A percentile compares a stretch with the other conserved stretches of the same genome.
Conservation (phyloP, 2,888 invertebrate genomes). For the Ecdyonurus torrentis region DNA sequence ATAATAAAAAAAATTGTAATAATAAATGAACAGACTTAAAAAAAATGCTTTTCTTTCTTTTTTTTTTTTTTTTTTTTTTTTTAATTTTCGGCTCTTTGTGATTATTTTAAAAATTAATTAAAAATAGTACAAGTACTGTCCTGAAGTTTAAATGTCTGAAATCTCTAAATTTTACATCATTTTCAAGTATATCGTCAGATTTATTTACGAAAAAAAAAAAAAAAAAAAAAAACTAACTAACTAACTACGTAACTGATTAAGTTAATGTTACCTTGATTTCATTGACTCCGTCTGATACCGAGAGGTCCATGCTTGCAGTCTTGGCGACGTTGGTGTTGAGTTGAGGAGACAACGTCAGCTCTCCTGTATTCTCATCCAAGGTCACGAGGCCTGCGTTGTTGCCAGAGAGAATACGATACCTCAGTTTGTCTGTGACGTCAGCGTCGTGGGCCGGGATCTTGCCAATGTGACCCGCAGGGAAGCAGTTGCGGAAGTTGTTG, state of each 20-base stretch:
- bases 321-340: slow-evolving; percentile 91
- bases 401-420: slow-evolving; percentile 71
- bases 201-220: too few relatives aligned
- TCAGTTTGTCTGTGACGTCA: slow-evolving; percentile 75
- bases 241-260: too few relatives aligned
- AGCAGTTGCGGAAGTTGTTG: slow-evolving; percentile 87
- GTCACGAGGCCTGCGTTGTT: slow-evolving; percentile 83
- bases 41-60: too few relatives aligned
- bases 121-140: not conserved
- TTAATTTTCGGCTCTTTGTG: too few relatives aligned
- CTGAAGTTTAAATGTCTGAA: not conserved
- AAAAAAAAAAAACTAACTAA: too few relatives aligned
- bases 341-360: slow-evolving; percentile 75
- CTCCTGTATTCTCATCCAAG: slow-evolving; percentile 67
- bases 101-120: too few relatives aligned
- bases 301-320: slow-evolving; percentile 83
- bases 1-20: too few relatives aligned
- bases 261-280: slow-evolving; percentile 6
- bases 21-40: too few relatives aligned
- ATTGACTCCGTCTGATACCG: slow-evolving; percentile 49
- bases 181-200: too few relatives aligned
- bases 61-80: too few relatives aligned
- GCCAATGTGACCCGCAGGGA: slow-evolving; percentile 83
- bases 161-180: too few relatives aligned
- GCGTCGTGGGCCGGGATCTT: slow-evolving; percentile 87